Conservation (phyloP, 2,113 vertebrate genomes). For the Apeltes quadracus region DNA sequence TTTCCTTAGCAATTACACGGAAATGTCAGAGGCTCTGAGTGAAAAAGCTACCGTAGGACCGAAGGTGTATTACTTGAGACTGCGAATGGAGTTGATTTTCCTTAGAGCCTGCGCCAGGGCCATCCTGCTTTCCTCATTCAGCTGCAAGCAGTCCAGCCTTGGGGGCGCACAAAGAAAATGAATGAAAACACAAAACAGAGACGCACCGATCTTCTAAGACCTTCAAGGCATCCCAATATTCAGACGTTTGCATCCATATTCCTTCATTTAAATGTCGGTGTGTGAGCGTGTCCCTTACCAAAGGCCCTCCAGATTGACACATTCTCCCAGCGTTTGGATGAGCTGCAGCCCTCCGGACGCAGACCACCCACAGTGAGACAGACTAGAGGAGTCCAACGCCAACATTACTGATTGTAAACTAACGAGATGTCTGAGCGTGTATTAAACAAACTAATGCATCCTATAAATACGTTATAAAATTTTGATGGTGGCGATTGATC, state of each 20-base stretch:
- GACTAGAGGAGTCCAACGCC: conserved; percentile 42
- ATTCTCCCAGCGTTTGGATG: conserved; percentile 54
- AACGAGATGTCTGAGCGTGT: neutral
- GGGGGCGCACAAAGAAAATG: neutral
- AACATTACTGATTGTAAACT: neutral
- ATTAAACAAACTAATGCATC: no score
- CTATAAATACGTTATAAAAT: neutral
- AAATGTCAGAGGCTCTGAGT: neutral
- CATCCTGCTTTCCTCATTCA: conserved; percentile 60
- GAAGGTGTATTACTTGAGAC: conserved; percentile 79
- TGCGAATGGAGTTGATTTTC: conserved; percentile 68
- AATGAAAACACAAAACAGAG: neutral
- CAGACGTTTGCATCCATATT: neutral
- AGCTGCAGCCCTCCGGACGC: conserved; percentile 50
- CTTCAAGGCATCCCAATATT: neutral
- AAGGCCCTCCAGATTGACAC: conserved; percentile 64
- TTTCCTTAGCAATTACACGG: neutral
- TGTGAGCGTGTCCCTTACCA: conserved; percentile 52
- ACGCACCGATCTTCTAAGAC: neutral
- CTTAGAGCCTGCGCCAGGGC: conserved; percentile 70
- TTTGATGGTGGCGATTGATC: neutral
- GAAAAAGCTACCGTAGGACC: neutral
- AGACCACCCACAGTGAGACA: conserved; percentile 67
- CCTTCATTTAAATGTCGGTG: neutral
- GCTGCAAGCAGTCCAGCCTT: conserved; percentile 81